phyloP scores from a whole-genome alignment of 1,140 invertebrate genomes.

The Contarinia nasturtii region DNA sequence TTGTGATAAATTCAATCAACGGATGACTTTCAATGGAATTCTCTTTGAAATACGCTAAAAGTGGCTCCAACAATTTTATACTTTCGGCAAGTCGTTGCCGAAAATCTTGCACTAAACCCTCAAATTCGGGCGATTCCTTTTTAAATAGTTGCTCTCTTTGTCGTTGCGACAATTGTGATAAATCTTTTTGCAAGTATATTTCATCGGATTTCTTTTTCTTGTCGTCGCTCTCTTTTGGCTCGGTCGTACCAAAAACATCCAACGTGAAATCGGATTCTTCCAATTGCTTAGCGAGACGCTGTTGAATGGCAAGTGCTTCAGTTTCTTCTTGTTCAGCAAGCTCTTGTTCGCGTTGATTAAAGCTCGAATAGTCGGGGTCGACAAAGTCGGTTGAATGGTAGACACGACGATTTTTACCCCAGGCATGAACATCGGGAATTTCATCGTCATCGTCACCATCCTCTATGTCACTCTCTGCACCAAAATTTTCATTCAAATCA shows the following conservation, averaged over 20 bases:
- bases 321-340: constrained; percentile 64
- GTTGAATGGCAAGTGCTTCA: constrained; percentile 66
- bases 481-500: constrained; percentile 20
- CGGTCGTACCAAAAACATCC: constrained; percentile 27
- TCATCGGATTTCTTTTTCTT: constrained; percentile 22
- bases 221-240: constrained; percentile 17
- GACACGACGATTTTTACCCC: constrained; percentile 59
- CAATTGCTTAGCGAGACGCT: constrained; percentile 52
- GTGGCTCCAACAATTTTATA: constrained; percentile 38
- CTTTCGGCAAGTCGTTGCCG: constrained; percentile 47
- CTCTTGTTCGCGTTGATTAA: constrained; percentile 48
- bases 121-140: constrained; percentile 71
- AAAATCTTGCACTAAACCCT: constrained; percentile 54
- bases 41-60: constrained; percentile 38
- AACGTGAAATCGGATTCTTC: constrained; percentile 64
- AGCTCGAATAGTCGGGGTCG: constrained; percentile 64
- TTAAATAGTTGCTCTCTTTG: constrained; percentile 55
- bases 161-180: constrained; percentile 49
- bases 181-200: constrained; percentile 45
- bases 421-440: constrained; percentile 60
- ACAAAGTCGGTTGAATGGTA: constrained; percentile 80
- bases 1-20: constrained; percentile 37
- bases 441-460: constrained; percentile 42
- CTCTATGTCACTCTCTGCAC: constrained; percentile 51
- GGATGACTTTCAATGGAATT: constrained; percentile 27